phyloP scores from a whole-genome alignment of 92 coral and sea anemone genomes.

The Ricordea florida region DNA sequence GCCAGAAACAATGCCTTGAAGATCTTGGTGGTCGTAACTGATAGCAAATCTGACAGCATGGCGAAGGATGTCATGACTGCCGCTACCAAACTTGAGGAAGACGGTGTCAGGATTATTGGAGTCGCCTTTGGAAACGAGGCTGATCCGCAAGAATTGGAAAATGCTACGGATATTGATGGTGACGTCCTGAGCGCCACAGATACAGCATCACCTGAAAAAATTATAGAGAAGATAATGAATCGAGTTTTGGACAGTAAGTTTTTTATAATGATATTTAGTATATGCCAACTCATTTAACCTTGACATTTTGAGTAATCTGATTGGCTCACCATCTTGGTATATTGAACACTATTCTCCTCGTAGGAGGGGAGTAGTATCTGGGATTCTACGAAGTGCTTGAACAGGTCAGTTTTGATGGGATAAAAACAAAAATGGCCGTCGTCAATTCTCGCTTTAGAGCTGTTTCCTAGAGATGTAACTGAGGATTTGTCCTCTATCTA shows the following conservation, averaged over 20 bases:
- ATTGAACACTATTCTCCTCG: no score
- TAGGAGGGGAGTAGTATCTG: no score
- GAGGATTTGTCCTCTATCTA: no score
- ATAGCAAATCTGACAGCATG: slow-evolving; percentile 54
- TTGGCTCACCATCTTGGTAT: no score
- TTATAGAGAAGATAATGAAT: slow-evolving; percentile 18
- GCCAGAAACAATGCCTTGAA: slow-evolving; percentile 45
- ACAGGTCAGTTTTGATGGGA: no score
- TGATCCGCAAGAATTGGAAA: slow-evolving; percentile 24
- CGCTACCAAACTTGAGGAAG: slow-evolving; percentile 28
- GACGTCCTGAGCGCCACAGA: slow-evolving; percentile 32
- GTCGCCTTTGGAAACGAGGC: slow-evolving; percentile 45
- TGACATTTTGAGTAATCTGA: no score
- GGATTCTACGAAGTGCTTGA: no score
- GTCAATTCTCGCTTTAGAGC: no score
- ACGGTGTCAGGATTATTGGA: slow-evolving; percentile 30
- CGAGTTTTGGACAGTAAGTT: slow-evolving; percentile 27
- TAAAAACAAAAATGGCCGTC: no score
- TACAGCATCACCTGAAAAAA: slow-evolving; percentile 11
- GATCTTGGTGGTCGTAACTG: slow-evolving; percentile 66
- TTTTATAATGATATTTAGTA: no score
- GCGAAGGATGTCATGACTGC: slow-evolving; percentile 31
- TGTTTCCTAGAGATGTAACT: no score
- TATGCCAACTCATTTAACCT: no score
- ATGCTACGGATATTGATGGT: slow-evolving; percentile 9